These are phyloP conservation scores for Heliconius nattereri DNA, from an alignment of 1,140 invertebrate species.

Conservation along the genomic window DNA sequence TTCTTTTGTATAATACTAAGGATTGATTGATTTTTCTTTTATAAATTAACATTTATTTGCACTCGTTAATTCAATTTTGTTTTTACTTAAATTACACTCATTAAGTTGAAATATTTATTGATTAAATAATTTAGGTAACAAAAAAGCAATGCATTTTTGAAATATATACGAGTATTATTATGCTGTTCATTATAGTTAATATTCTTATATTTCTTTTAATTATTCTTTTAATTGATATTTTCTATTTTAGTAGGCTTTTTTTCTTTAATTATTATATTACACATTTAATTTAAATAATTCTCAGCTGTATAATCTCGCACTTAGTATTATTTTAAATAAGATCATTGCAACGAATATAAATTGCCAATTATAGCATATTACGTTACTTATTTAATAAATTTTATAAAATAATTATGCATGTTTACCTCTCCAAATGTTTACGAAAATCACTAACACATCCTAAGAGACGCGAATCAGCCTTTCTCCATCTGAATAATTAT, in stretches of 20 bases:
- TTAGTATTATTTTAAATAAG: background rate
- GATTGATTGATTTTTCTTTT: no score
- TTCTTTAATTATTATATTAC: background rate
- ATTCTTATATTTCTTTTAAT: background rate
- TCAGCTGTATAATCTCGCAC: background rate
- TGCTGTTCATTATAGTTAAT: background rate
- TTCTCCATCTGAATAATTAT: slow-evolving; percentile 68
- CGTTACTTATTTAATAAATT: background rate
- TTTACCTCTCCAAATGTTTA: slow-evolving; percentile 9
- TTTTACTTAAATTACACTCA: background rate
- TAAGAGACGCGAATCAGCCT: slow-evolving; percentile 49
- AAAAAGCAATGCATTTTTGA: no score
- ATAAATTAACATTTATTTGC: no score
- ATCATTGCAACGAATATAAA: background rate
- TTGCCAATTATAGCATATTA: background rate
- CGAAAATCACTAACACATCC: slow-evolving; percentile 42
- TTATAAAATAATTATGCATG: slow-evolving; percentile 7
- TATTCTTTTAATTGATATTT: background rate
- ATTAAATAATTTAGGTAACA: background rate
- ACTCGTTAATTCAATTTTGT: no score
- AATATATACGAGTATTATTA: no score
- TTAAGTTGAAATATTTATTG: background rate
- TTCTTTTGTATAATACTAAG: no score
- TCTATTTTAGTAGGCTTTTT: background rate
- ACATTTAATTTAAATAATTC: slow-evolving; percentile 4